phyloP scores from a whole-genome alignment of 2,797 vertebrate species.

The Gymnothorax javanicus region DNA sequence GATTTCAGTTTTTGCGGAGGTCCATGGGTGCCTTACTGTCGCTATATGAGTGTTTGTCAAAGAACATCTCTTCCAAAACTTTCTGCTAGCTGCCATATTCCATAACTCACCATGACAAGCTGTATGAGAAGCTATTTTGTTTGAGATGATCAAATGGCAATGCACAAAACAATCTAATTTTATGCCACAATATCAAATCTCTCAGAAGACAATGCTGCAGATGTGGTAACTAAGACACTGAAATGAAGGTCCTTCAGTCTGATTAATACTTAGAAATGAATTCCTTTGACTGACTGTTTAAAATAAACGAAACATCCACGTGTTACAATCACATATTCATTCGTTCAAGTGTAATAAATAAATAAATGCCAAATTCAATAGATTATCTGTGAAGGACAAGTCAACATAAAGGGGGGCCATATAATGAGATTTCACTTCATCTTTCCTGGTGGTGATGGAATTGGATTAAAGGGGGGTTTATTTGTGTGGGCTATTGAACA shows the following conservation, averaged over 20 bases:
- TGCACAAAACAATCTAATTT: slow-evolving; percentile 76
- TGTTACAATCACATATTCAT: slow-evolving; percentile 62
- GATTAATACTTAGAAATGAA: slow-evolving; percentile 63
- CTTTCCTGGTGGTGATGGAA: slow-evolving; percentile 68
- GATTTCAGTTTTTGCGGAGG: neutral
- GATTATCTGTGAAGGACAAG: slow-evolving; percentile 67
- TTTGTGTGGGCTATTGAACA: slow-evolving; percentile 80
- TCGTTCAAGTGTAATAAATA: slow-evolving; percentile 62
- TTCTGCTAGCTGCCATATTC: slow-evolving; percentile 61
- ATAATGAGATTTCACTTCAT: slow-evolving; percentile 79
- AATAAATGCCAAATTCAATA: slow-evolving; percentile 71
- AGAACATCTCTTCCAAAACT: slow-evolving; percentile 62
- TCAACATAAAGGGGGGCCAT: slow-evolving; percentile 69
- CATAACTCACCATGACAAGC: slow-evolving; percentile 64
- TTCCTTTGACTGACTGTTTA: slow-evolving; percentile 57
- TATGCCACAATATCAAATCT: slow-evolving; percentile 68
- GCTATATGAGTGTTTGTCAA: slow-evolving; percentile 56
- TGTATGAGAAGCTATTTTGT: slow-evolving; percentile 66
- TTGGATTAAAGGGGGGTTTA: slow-evolving; percentile 77
- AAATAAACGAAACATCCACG: slow-evolving; percentile 70
- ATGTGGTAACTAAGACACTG: slow-evolving; percentile 65
- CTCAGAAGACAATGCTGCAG: slow-evolving; percentile 63
- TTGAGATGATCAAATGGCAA: slow-evolving; percentile 72
- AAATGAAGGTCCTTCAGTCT: slow-evolving; percentile 64
- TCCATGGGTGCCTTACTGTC: slow-evolving; percentile 54